A percentile compares a stretch with the other conserved stretches of the same genome.
Evolutionary conservation across 2,888 invertebrate genomes (phyloP).

Genomic region (Linnaemya tessellans): DNA sequence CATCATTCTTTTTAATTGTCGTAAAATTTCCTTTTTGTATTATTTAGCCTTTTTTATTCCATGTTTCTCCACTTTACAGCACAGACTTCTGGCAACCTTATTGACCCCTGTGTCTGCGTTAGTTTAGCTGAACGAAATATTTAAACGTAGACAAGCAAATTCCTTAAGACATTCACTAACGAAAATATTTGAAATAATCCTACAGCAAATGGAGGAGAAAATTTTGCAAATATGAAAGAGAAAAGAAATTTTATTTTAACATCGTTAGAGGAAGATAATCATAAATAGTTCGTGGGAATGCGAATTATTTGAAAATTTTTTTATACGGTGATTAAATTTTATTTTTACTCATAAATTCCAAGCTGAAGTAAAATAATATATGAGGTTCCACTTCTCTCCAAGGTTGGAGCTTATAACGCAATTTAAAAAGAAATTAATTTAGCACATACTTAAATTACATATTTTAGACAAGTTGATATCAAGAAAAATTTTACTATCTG

Average conservation of each 20-base stretch:
- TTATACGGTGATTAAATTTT: background rate
- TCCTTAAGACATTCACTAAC: constrained; percentile 21
- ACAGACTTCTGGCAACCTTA: background rate
- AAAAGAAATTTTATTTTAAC: background rate
- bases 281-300: background rate
- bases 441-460: no score
- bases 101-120: background rate
- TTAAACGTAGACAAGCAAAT: constrained; percentile 24
- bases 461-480: no score
- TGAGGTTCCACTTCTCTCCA: no score
- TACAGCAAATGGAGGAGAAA: background rate
- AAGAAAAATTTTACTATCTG: no score
- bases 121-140: background rate
- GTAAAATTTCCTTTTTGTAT: no score
- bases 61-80: background rate
- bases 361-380: background rate
- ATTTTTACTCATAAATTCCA: background rate
- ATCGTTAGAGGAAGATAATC: background rate
- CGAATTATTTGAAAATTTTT: background rate
- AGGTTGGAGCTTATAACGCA: no score
- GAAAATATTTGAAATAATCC: constrained; percentile 38
- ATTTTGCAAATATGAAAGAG: background rate
- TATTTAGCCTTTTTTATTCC: no score
- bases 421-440: no score
- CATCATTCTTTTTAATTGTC: no score